phyloP scores from a whole-genome alignment of 1,140 invertebrate species.

The Drosophila nikananu region DNA sequence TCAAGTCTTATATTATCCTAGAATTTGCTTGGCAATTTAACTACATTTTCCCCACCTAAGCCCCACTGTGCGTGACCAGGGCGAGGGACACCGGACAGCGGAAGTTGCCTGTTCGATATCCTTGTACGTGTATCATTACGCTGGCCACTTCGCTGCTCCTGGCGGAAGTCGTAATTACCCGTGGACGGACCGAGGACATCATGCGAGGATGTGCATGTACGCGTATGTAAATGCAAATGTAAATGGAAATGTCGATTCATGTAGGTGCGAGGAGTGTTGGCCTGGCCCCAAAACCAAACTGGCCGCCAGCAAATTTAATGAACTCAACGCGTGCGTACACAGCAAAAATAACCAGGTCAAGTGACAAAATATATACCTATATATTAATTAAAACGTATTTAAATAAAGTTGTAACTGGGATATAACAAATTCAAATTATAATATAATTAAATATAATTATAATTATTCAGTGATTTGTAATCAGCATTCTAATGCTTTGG shows the following conservation, averaged over 20 bases:
- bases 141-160: conserved; percentile 62
- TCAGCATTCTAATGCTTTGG: too few species aligned
- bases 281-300: conserved; percentile 25
- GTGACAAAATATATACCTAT: too few species aligned
- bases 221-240: conserved; percentile 24
- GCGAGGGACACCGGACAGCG: conserved; percentile 9
- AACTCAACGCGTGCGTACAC: conserved; percentile 45
- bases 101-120: conserved; percentile 51
- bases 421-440: too few species aligned
- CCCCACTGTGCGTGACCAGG: conserved; percentile 27
- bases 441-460: too few species aligned
- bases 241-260: conserved; percentile 17
- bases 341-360: not conserved
- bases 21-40: not conserved
- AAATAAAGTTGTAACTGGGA: too few species aligned
- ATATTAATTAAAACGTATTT: too few species aligned
- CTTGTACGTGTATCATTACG: conserved; percentile 50
- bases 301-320: conserved; percentile 67
- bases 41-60: not conserved
- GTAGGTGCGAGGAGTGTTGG: conserved; percentile 13
- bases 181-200: conserved; percentile 41
- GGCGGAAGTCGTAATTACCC: conserved; percentile 79
- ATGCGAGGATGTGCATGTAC: conserved; percentile 59
- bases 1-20: not conserved
- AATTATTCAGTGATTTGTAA: too few species aligned